Evolutionary conservation across 2,888 invertebrate species (phyloP).

Genomic region (Coleophora deauratella): DNA sequence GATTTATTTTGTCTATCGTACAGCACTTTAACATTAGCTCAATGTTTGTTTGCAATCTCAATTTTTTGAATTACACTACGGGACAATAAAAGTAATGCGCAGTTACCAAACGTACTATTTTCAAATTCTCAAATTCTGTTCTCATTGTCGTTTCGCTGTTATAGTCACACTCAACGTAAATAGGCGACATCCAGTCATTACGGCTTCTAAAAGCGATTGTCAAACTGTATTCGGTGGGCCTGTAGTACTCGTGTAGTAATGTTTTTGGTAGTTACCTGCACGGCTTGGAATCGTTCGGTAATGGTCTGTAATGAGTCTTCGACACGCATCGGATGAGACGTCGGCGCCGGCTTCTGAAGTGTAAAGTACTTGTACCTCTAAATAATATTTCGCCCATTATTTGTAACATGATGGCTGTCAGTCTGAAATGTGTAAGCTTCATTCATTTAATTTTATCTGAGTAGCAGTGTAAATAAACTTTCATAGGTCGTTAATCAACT

Average conservation of each 20-base stretch:
- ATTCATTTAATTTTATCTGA: too few species aligned
- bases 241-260: conserved; percentile 21
- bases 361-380: too few species aligned
- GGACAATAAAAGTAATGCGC: too few species aligned
- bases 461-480: too few species aligned
- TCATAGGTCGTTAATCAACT: too few species aligned
- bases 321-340: conserved; percentile 19
- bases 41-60: too few species aligned
- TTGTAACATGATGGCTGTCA: too few species aligned
- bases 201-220: conserved; percentile 25
- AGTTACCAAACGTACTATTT: background rate
- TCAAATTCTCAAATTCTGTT: conserved; percentile 1
- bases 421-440: too few species aligned
- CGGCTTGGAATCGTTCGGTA: conserved; percentile 28
- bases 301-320: conserved; percentile 28
- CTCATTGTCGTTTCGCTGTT: conserved; percentile 2
- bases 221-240: conserved; percentile 18
- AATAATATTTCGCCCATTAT: too few species aligned
- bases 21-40: too few species aligned
- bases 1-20: too few species aligned
- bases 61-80: too few species aligned
- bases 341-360: conserved; percentile 2
- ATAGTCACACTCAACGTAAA: conserved; percentile 17
- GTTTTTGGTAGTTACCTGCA: conserved; percentile 25
- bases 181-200: conserved; percentile 32